phyloP scores from a whole-genome alignment of 2,888 invertebrate species.

The Crioceris asparagi region DNA sequence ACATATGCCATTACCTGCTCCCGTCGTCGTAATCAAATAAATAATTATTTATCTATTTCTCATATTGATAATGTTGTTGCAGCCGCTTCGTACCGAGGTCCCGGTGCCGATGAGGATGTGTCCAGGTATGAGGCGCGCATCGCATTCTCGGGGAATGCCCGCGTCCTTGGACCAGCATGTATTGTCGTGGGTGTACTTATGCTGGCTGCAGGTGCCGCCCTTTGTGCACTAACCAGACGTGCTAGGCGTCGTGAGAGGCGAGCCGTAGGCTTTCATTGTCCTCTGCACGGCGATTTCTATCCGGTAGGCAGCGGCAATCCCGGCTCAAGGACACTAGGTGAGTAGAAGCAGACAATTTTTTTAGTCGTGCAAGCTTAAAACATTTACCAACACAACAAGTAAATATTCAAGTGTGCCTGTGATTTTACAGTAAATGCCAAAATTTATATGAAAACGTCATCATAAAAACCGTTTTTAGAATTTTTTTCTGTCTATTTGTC shows the following conservation, averaged over 20 bases:
- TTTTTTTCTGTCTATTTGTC: too few species aligned
- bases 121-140: conserved; percentile 61
- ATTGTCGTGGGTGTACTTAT: conserved; percentile 63
- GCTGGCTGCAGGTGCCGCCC: conserved; percentile 53
- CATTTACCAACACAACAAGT: too few species aligned
- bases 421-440: too few species aligned
- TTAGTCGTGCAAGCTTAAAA: too few species aligned
- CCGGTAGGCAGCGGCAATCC: conserved; percentile 37
- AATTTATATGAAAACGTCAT: too few species aligned
- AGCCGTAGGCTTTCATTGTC: conserved; percentile 65
- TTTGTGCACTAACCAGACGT: conserved; percentile 56
- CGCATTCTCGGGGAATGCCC: conserved; percentile 62
- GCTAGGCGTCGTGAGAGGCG: conserved; percentile 54
- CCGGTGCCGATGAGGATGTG: conserved; percentile 60
- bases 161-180: conserved; percentile 62
- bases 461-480: too few species aligned
- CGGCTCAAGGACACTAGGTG: too few species aligned
- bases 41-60: background rate
- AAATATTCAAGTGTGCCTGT: too few species aligned
- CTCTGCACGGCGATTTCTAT: conserved; percentile 68
- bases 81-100: conserved; percentile 66
- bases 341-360: too few species aligned
- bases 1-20: too few species aligned
- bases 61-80: conserved; percentile 24
- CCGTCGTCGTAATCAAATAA: too few species aligned